Percentiles rank a stretch among this genome's conserved stretches.
Evolutionary conservation across 2,888 invertebrate genomes (phyloP).

Genomic region (Iselma pallidipennis): DNA sequence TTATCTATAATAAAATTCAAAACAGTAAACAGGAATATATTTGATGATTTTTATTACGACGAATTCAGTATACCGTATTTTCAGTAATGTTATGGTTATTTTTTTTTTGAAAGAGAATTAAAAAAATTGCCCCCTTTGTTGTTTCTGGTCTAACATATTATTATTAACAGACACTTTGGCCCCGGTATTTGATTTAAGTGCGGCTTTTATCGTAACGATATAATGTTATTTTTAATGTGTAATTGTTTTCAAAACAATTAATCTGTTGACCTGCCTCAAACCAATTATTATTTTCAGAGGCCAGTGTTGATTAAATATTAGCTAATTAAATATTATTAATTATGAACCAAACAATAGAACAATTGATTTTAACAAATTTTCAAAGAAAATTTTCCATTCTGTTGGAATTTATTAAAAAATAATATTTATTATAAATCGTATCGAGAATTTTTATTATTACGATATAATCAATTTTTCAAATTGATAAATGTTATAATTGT

Average conservation of each 20-base stretch:
- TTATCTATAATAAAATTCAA: conserved; percentile 20
- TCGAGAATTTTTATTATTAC: neutral
- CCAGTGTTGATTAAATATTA: conserved; percentile 4
- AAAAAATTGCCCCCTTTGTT: neutral
- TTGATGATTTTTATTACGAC: conserved; percentile 20
- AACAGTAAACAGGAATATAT: conserved; percentile 28
- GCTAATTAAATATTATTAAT: neutral
- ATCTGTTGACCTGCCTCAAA: conserved; percentile 29
- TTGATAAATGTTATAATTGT: too few species aligned
- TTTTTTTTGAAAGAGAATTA: too few species aligned
- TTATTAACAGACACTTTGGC: neutral
- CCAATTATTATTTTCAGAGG: conserved; percentile 25
- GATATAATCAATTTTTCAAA: too few species aligned
- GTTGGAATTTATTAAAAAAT: too few species aligned
- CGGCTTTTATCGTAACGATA: conserved; percentile 14
- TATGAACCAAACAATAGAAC: conserved; percentile 1
- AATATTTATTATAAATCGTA: neutral
- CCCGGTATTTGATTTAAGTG: neutral
- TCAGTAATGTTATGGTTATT: too few species aligned
- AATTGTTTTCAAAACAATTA: conserved; percentile 29
- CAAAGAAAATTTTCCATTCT: too few species aligned
- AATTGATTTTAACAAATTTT: neutral
- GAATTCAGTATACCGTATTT: neutral
- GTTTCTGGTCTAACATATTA: too few species aligned
- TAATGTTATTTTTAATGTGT: conserved; percentile 16